Percentiles rank a stretch among this genome's conserved stretches.
These are phyloP conservation scores for Trichacis sp. DNA, from an alignment of 2,888 invertebrate species.

Conservation along the genomic window DNA sequence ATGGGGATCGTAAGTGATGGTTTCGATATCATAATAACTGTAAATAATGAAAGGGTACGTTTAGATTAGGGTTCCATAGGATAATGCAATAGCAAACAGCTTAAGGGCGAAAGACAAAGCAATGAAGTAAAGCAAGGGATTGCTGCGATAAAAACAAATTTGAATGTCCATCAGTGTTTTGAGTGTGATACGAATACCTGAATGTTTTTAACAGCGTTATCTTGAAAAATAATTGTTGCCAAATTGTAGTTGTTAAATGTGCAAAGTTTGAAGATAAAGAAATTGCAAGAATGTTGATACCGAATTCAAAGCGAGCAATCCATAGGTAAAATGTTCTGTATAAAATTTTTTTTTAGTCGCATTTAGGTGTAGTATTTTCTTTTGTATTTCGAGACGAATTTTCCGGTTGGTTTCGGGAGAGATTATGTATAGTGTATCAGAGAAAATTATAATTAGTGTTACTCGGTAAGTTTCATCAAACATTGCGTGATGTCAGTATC, in stretches of 20 bases:
- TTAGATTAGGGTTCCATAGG: not conserved
- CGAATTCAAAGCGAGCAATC: not conserved
- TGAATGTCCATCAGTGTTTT: not conserved
- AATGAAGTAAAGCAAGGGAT: not conserved
- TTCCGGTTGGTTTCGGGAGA: not conserved
- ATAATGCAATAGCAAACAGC: not conserved
- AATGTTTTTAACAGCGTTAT: not conserved
- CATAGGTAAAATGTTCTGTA: not conserved
- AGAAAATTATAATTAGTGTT: not conserved
- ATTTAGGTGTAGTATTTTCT: constrained; percentile 38
- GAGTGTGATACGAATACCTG: not conserved
- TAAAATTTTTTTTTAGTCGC: constrained; percentile 25
- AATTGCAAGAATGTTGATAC: not conserved
- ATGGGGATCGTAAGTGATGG: too few species aligned
- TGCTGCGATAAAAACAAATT: not conserved
- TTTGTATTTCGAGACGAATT: constrained; percentile 36
- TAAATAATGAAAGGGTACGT: not conserved
- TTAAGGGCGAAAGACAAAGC: too few species aligned
- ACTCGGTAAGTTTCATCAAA: not conserved
- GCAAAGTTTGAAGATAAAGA: not conserved
- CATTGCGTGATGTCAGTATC: not conserved
- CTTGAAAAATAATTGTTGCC: not conserved
- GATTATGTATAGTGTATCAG: not conserved
- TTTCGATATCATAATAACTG: too few species aligned
- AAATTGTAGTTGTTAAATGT: not conserved